Evolutionary conservation across 2,113 vertebrate species (phyloP).

Genomic region (Hydrolagus affinis): DNA sequence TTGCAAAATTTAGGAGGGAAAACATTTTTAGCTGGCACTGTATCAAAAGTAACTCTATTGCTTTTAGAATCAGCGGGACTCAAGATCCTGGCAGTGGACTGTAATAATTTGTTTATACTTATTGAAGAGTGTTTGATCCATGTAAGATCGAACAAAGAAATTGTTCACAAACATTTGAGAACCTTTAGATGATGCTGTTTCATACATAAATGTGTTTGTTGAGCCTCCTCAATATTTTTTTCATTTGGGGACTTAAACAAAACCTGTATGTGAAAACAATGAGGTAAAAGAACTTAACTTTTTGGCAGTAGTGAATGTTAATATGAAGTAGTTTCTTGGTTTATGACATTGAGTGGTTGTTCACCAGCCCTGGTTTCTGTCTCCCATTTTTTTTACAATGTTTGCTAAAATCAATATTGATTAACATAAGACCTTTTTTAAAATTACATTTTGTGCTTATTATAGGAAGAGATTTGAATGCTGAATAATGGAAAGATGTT

Average conservation of each 20-base stretch:
- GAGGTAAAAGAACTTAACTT: not conserved
- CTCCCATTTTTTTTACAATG: not conserved
- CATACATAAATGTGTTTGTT: not conserved
- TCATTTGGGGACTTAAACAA: not conserved
- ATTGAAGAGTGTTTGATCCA: not conserved
- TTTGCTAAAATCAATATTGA: not conserved
- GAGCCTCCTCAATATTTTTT: not conserved
- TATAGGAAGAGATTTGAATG: too few species aligned
- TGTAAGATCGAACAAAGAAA: not conserved
- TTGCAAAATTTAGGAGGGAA: not conserved
- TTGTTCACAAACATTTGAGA: not conserved
- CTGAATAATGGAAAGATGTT: too few species aligned
- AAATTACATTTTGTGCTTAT: too few species aligned
- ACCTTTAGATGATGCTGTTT: not conserved
- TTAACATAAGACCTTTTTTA: too few species aligned
- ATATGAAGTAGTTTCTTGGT: not conserved
- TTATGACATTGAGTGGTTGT: not conserved
- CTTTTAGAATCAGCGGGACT: not conserved
- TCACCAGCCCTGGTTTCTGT: not conserved
- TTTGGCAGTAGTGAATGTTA: not conserved
- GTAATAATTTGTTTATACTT: not conserved
- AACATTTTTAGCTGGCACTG: not conserved
- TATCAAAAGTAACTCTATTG: conserved; percentile 5
- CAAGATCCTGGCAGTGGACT: not conserved
- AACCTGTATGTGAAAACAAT: not conserved